A percentile compares a stretch with the other conserved stretches of the same genome.
phyloP scores from a whole-genome alignment of 2,113 vertebrate species.

The Archocentrus centrarchus region DNA sequence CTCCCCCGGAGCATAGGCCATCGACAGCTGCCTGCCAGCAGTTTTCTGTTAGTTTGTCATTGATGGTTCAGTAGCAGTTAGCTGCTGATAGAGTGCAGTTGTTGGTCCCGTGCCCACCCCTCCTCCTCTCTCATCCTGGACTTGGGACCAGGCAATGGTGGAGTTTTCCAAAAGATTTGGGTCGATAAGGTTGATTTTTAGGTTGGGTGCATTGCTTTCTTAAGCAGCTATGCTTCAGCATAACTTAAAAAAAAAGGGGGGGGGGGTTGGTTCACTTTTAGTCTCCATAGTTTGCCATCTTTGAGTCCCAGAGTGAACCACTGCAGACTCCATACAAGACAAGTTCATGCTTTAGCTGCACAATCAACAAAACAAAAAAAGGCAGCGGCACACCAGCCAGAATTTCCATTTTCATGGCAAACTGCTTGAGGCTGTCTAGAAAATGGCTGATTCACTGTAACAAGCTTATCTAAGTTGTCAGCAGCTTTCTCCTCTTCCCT shows the following conservation, averaged over 20 bases:
- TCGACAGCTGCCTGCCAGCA: neutral
- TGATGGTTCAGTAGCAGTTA: neutral
- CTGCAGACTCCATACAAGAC: neutral
- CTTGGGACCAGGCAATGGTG: neutral
- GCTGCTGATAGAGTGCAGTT: neutral
- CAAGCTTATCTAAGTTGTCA: constrained; percentile 50
- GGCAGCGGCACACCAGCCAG: neutral
- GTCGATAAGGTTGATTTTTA: neutral
- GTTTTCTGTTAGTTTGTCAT: neutral
- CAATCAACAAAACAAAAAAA: neutral
- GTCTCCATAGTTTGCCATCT: neutral
- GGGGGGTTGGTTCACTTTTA: neutral
- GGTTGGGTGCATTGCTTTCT: neutral
- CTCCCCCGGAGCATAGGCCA: neutral
- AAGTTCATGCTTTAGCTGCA: neutral
- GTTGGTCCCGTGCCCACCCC: neutral
- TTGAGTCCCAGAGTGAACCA: neutral
- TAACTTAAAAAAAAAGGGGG: neutral
- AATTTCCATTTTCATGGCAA: neutral
- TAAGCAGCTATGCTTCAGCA: neutral
- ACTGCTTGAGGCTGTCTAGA: neutral
- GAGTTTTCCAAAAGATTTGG: neutral
- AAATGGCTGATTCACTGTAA: constrained; percentile 25
- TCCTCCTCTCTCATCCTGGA: neutral
- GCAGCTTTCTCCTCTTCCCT: constrained; percentile 43